Base-by-base conservation (phyloP, 2,797 vertebrate genomes). In the Tinamus major region DNA sequence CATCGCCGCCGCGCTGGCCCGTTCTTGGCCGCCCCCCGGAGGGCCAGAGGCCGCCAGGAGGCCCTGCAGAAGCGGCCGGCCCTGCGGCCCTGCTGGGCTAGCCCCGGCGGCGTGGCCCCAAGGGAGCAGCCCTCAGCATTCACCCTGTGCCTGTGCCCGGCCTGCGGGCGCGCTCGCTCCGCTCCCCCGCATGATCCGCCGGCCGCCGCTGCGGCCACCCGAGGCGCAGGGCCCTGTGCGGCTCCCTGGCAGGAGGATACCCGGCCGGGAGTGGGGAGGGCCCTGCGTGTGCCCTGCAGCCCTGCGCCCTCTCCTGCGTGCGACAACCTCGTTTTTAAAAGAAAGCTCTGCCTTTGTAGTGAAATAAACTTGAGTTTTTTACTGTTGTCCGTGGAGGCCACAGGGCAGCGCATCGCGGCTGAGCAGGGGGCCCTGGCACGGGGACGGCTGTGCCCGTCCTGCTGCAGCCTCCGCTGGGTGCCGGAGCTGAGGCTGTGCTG, bases 281-380 rank as follows among this genome's bases (percentile, higher is more conserved):
- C 70, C 74, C 72, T 86, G 59, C 44, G 46, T 37, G 74, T 67
- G 64, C 51, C 42, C 18, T 53, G 87, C 51, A 79, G 56, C 41
- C 58, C 76, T 18, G 6, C 7, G 5, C 56, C 16, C 24, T 75
- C 82, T 69, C 55, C 27, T 0, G 0, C 69, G 69, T 62, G 42
- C 72, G 55, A 85, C 0, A 3, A 83, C 70, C 69, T 92, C 77
- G 6, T 95, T 95, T 96, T 94, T 94, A 79, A 85, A 67, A 39
- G 85, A 91, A 83, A 92, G 31, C 70, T 85, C 79, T 85, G 77
- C 59, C 91, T 92, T 96, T 93, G 70, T 76, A 95, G 63, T 61
- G 48, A 90, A 95, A 96, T 96, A 96, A 95, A 96, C 29, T 55
- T 3, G 48, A 87, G 14, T 89, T 94, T 88, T 95, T 87, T 89